A percentile compares a stretch with the other conserved stretches of the same genome.
Evolutionary conservation across 2,888 invertebrate genomes (phyloP).

Genomic region (Trachelus stipa): DNA sequence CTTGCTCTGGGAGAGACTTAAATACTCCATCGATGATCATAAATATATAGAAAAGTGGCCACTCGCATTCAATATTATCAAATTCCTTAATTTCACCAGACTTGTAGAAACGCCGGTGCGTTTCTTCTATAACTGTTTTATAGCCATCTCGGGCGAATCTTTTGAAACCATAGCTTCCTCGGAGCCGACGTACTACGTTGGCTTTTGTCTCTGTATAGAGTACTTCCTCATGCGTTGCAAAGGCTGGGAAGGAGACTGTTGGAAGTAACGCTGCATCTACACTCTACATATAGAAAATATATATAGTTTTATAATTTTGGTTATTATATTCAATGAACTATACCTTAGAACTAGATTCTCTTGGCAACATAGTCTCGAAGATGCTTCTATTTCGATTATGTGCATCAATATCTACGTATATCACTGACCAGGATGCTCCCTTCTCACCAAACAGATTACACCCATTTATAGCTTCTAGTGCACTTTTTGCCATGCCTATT

Average conservation of each 20-base stretch:
- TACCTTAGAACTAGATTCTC: conserved; percentile 99
- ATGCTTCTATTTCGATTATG: conserved; percentile 99
- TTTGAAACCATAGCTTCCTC: conserved; percentile 93
- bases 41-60: conserved; percentile 96
- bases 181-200: conserved; percentile 84
- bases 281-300: conserved; percentile 72
- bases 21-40: conserved; percentile 97
- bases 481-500: conserved; percentile 97
- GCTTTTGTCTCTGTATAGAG: conserved; percentile 88
- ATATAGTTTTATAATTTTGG: not conserved
- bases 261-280: conserved; percentile 93
- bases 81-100: conserved; percentile 96
- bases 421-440: conserved; percentile 97
- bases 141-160: conserved; percentile 95
- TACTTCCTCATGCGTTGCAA: conserved; percentile 95
- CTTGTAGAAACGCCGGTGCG: conserved; percentile 82
- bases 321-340: not conserved
- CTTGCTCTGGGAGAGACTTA: conserved; percentile 86
- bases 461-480: conserved; percentile 98
- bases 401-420: conserved; percentile 99
- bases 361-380: conserved; percentile 96
- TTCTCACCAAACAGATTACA: conserved; percentile 98
- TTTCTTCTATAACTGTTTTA: conserved; percentile 88
- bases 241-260: conserved; percentile 97
- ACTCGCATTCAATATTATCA: conserved; percentile 96